Conservation (phyloP, 53 echinoderm and acorn worm species). For the Crossaster papposus region DNA sequence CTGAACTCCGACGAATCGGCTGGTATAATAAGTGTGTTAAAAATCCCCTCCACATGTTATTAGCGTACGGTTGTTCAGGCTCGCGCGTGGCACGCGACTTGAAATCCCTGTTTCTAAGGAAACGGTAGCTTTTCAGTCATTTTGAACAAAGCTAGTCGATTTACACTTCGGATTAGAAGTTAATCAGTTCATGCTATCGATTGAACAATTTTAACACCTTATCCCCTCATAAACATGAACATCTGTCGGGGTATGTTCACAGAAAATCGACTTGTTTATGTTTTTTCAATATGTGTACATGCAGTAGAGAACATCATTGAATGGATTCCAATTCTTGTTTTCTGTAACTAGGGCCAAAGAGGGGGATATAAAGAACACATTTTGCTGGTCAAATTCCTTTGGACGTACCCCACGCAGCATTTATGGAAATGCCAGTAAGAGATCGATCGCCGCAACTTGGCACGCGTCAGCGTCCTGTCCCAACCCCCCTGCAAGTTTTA, state of each 20-base stretch:
- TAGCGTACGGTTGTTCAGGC: slow-evolving; percentile 67
- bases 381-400: slow-evolving; percentile 54
- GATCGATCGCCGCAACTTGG: slow-evolving; percentile 47
- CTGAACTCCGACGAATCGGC: slow-evolving; percentile 30
- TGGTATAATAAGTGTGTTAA: slow-evolving; percentile 45
- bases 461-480: slow-evolving; percentile 47
- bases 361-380: neutral
- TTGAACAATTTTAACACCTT: slow-evolving; percentile 38
- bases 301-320: neutral
- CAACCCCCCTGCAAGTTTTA: slow-evolving; percentile 27
- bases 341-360: neutral
- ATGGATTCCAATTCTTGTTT: slow-evolving; percentile 14
- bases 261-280: neutral
- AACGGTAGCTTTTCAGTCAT: slow-evolving; percentile 25
- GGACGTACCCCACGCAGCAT: slow-evolving; percentile 11
- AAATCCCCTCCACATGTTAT: slow-evolving; percentile 56
- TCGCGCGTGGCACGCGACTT: slow-evolving; percentile 62
- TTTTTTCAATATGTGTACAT: neutral
- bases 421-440: neutral
- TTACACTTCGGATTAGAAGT: slow-evolving; percentile 49
- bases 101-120: slow-evolving; percentile 33
- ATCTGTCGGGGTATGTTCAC: slow-evolving; percentile 12
- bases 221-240: slow-evolving; percentile 30
- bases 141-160: slow-evolving; percentile 35
- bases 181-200: slow-evolving; percentile 57